Evolutionary conservation across 2,888 invertebrate species (phyloP).

Genomic region (Apamea epomidion): DNA sequence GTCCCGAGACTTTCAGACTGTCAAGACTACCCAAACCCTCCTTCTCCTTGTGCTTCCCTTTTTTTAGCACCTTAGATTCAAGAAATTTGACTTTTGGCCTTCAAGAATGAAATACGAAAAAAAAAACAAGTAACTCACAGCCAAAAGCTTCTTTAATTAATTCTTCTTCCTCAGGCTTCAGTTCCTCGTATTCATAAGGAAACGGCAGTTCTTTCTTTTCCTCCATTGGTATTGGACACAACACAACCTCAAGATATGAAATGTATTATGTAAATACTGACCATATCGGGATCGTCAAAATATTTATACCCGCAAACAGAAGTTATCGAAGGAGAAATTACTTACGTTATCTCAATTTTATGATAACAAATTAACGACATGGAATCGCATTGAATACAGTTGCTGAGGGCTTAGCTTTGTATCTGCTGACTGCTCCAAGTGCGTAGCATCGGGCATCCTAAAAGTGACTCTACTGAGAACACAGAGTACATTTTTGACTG

Average conservation of each 20-base stretch:
- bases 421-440: no score
- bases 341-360: not conserved
- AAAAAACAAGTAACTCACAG: conserved; percentile 23
- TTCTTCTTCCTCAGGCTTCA: conserved; percentile 41
- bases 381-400: no score
- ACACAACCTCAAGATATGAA: conserved; percentile 27
- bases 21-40: no score
- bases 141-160: conserved; percentile 12
- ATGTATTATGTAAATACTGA: not conserved
- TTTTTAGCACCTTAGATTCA: not conserved
- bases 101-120: not conserved
- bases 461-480: no score
- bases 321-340: not conserved
- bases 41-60: no score
- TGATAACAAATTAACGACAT: no score
- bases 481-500: no score
- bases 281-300: not conserved
- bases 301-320: not conserved
- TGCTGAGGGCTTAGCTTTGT: no score
- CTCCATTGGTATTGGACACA: conserved; percentile 20
- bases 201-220: conserved; percentile 37
- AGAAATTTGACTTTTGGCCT: not conserved
- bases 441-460: no score
- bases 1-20: no score
- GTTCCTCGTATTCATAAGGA: conserved; percentile 44